Base-by-base conservation (phyloP, 2,888 invertebrate genomes). In the Eristalis arbustorum region DNA sequence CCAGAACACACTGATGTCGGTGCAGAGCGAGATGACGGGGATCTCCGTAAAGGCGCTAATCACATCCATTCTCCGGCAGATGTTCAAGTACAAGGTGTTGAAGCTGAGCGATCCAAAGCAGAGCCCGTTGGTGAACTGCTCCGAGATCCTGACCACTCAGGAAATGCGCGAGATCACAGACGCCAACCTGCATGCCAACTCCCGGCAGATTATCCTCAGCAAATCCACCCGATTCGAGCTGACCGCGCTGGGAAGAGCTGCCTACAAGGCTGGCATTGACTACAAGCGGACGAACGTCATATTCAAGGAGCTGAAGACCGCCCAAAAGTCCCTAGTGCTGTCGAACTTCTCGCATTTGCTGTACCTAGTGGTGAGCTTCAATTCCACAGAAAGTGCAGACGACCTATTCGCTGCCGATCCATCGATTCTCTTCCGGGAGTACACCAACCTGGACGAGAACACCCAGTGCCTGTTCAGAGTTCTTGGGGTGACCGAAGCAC, bases 191-290 rank as follows among this genome's bases (percentile, higher is more conserved):
- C 11, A 49, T 8, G 63, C 13, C 22, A 69, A 74, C 25, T 18
- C 83, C 2, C 91, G 91, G 0, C 90, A 91, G 1, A 79, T 92
- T 31, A 84, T 91, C n/a, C 89, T 92, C n/a, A 90, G 91, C 10
- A 92, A 90, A 73, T 91, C 94, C 49, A 94, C 94, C 13, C 91
- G 93, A 63, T 93, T 96, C 22, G 92, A 94, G 62, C 94, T 96
- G 42, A 96, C 95, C 88, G 93, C 93, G 88, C 92, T 98, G 34
- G 98, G 98, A 13, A 94, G 93, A 88, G 98, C 98, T 2, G 96
- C 97, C 31, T 96, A 97, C 89, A 97, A 96, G 94, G 97, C 97
- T n/a, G 96, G 96, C 79, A 95, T 99, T 88, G 96, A 97, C 88
- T 94, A 98, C 66, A 93, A 94, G 13, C 94, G 94, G 67, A 96